Evolutionary conservation across 2,888 invertebrate species (phyloP), one percentile per base, ranked within the genome.

Genomic region (Eristalis tenax): DNA sequence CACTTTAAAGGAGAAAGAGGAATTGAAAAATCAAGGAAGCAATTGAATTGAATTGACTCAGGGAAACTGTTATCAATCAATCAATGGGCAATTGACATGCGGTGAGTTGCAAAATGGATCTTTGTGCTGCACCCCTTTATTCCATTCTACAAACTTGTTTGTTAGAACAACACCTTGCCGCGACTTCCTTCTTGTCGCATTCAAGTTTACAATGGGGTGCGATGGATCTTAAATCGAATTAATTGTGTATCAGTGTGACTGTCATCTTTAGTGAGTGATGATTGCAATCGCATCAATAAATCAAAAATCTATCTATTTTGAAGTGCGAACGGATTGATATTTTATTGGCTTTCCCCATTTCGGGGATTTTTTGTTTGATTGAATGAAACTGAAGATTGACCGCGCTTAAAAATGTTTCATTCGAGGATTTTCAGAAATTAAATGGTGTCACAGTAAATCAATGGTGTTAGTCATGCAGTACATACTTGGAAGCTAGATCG

Each of bases 61-160:
- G 56, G 74, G 13, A 50, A 35, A 68, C n/a, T 61, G 23, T 35
- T 40, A 82, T 86, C 79, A 87, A 87, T 87, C 83, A 87, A 87
- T 87, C 87, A 83, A 87, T 80, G 11, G 79, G 38, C 87, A 87
- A 87, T 87, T 87, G 87, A 87, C 87, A 80, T 83, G 87, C 79
- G 87, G 83, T 87, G 87, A 87, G 76, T 87, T 87, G 83, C 83
- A 40, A 76, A 83, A 82, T 68, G 76, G 5, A 56, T 40, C 50
- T 63, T 59, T 78, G 28, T 26, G n/a, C n/a, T 13, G 56, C 68
- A 80, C 87, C 87, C 87, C 69, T 87, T 83, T 66, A 59, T n/a
- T 26, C 43, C 57, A 11, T 61, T n/a, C 26, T 57, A 23, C 32
- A 43, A 64, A 11, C 13, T 73, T 28, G 23, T 75, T 40, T 75